Percentiles rank a stretch among this genome's conserved stretches.
Evolutionary conservation across 2,113 vertebrate species (phyloP).

Genomic region (Oryzias woworae): DNA sequence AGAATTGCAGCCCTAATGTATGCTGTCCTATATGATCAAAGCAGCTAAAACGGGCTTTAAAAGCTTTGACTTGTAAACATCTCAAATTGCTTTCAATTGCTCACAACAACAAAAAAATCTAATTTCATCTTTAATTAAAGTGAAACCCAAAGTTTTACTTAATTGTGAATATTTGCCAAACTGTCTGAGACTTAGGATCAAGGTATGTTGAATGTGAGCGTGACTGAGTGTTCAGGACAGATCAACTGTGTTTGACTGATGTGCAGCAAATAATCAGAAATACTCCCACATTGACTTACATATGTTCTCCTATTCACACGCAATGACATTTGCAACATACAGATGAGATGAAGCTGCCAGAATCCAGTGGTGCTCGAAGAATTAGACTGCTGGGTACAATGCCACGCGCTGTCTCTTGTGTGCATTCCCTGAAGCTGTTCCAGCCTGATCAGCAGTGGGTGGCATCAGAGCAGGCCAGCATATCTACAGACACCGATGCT

Average conservation of each 20-base stretch:
- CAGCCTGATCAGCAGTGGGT: slow-evolving; percentile 49
- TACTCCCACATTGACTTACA: slow-evolving; percentile 22
- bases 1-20: no score
- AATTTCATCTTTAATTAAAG: no score
- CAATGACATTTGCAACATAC: slow-evolving; percentile 22
- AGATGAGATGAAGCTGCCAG: slow-evolving; percentile 34
- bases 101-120: no score
- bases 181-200: no score
- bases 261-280: slow-evolving; percentile 29
- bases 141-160: no score
- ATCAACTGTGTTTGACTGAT: slow-evolving; percentile 20
- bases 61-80: no score
- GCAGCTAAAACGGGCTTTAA: no score
- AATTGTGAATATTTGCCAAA: no score
- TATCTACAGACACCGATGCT: slow-evolving; percentile 35
- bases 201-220: background rate
- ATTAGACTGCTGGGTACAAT: slow-evolving; percentile 31
- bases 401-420: slow-evolving; percentile 25
- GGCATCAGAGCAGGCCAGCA: slow-evolving; percentile 41
- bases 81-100: no score
- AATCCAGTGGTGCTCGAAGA: slow-evolving; percentile 29
- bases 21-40: no score
- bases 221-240: slow-evolving; percentile 10
- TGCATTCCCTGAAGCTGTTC: slow-evolving; percentile 59
- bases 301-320: slow-evolving; percentile 4